These are phyloP conservation scores for Virgularia gustaviana DNA, from an alignment of 92 coral and sea anemone genomes.

Conservation along the genomic window DNA sequence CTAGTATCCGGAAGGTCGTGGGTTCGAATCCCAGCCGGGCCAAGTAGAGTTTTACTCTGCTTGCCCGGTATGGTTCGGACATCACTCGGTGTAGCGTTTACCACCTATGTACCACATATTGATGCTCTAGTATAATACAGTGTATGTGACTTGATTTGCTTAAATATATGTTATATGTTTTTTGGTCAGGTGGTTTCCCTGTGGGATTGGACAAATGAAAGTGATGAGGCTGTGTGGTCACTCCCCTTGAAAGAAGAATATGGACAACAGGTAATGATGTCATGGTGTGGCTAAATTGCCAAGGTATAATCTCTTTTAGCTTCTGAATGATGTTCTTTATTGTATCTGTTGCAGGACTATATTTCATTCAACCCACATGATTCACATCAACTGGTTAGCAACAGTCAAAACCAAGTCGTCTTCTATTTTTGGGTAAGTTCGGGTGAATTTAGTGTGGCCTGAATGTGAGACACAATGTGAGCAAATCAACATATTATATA, in stretches of 20 bases:
- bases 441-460: no score
- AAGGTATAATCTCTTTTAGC: not conserved
- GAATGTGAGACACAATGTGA: no score
- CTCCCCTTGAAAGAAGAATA: slow-evolving; percentile 76
- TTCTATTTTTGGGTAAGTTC: slow-evolving; percentile 80
- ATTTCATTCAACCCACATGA: slow-evolving; percentile 87
- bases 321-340: not conserved
- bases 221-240: slow-evolving; percentile 82
- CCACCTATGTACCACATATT: no score
- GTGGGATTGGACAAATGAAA: slow-evolving; percentile 97
- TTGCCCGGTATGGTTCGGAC: no score
- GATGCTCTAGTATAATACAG: no score
- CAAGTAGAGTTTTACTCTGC: no score
- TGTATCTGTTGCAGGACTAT: slow-evolving; percentile 47
- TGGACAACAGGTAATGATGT: slow-evolving; percentile 73
- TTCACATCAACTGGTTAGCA: slow-evolving; percentile 81
- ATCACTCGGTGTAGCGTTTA: no score
- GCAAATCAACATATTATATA: no score
- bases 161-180: not conserved
- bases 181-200: slow-evolving; percentile 71
- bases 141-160: no score
- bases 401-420: slow-evolving; percentile 84
- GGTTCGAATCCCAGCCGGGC: no score
- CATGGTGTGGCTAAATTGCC: not conserved
- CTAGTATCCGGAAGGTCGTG: not conserved